Conservation (phyloP, 2,888 invertebrate species). For the Tipula confusa region DNA sequence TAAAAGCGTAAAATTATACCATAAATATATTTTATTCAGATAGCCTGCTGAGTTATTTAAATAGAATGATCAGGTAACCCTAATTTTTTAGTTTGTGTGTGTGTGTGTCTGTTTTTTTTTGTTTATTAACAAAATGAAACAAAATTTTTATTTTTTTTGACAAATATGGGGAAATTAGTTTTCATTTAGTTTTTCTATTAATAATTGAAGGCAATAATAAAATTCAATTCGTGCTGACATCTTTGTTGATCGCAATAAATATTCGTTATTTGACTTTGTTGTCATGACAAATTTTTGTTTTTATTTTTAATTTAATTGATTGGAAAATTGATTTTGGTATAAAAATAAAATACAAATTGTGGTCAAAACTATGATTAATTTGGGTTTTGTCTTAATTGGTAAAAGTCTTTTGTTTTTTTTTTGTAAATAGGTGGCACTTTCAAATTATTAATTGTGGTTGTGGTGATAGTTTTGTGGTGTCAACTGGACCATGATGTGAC, state of each 20-base stretch:
- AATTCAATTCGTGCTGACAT: slow-evolving; percentile 13
- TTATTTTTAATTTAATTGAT: background rate
- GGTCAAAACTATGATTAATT: background rate
- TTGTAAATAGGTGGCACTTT: too few relatives aligned
- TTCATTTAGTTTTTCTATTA: slow-evolving; percentile 27
- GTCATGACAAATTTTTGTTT: background rate
- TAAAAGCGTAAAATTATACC: slow-evolving; percentile 30
- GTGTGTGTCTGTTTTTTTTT: background rate
- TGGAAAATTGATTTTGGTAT: background rate
- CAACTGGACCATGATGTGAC: too few relatives aligned
- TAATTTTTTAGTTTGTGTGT: slow-evolving; percentile 29
- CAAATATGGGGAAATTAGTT: slow-evolving; percentile 29
- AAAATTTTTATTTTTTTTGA: slow-evolving; percentile 29
- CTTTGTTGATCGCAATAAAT: slow-evolving; percentile 26
- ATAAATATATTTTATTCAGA: slow-evolving; percentile 20
- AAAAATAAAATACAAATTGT: background rate
- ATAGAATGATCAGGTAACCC: slow-evolving; percentile 30
- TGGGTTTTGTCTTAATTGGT: background rate
- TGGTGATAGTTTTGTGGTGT: too few relatives aligned
- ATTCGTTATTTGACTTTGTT: slow-evolving; percentile 20
- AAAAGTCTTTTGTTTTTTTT: too few relatives aligned
- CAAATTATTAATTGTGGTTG: too few relatives aligned
- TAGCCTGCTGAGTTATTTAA: slow-evolving; percentile 28
- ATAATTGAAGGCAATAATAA: background rate
- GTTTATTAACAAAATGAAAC: background rate